These are phyloP conservation scores for Euphonia xanthogaster DNA, from an alignment of 2,797 vertebrate species.

Conservation along the genomic window DNA sequence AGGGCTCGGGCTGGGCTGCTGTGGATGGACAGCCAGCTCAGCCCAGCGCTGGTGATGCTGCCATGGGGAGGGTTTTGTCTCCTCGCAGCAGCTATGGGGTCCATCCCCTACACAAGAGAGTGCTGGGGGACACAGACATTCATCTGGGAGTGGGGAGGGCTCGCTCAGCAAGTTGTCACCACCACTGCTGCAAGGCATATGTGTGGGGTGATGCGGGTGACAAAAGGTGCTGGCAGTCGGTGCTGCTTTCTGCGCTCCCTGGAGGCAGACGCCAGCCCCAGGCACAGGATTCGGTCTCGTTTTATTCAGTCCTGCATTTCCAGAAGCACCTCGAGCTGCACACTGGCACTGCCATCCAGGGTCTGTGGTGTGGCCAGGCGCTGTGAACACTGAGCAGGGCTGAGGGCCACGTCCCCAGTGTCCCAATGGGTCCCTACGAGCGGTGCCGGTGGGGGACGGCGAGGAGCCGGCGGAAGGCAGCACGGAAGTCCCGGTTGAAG, in stretches of 20 bases:
- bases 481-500: conserved; percentile 91
- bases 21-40: neutral
- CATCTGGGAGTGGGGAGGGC: neutral
- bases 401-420: fast-evolving
- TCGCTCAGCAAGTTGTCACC: fast-evolving
- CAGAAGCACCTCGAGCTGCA: neutral
- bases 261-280: fast-evolving
- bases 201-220: neutral
- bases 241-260: fast-evolving
- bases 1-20: neutral
- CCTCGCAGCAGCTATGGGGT: fast-evolving
- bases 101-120: neutral
- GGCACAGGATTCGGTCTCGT: neutral
- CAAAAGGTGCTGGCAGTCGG: fast-evolving
- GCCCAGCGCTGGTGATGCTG: fast-evolving
- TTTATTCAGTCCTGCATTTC: neutral
- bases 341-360: fast-evolving
- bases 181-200: neutral
- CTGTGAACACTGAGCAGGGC: fast-evolving
- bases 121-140: neutral
- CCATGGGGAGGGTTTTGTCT: fast-evolving
- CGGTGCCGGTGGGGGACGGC: fast-evolving
- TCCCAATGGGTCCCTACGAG: fast-evolving
- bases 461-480: conserved; percentile 83
- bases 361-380: fast-evolving